Percentiles rank a stretch among this genome's conserved stretches.
Conservation (phyloP, 2,888 invertebrate species). For the Chromoteleia sp. region DNA sequence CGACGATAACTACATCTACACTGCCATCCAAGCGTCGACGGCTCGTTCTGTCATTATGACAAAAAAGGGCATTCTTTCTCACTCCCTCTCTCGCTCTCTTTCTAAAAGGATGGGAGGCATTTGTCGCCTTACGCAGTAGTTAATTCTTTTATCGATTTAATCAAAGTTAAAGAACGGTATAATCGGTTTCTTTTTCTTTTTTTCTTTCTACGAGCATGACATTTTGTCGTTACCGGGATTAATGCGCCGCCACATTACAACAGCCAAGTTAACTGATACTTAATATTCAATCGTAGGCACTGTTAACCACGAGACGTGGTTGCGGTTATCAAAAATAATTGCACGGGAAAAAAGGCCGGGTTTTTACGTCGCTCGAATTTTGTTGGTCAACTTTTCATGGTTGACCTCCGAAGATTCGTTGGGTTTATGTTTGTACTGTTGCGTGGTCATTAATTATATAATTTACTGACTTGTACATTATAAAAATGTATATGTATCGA, state of each 20-base stretch:
- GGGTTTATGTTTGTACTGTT: too few relatives aligned
- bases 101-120: too few relatives aligned
- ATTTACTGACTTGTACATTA: too few relatives aligned
- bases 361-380: neutral
- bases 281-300: conserved; percentile 3
- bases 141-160: neutral
- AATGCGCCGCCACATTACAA: conserved; percentile 10
- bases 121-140: neutral
- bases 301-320: neutral
- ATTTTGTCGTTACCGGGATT: conserved; percentile 3
- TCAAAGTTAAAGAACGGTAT: neutral
- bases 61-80: too few relatives aligned
- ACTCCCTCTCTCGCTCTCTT: too few relatives aligned
- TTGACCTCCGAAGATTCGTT: too few relatives aligned
- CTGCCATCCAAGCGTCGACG: too few relatives aligned
- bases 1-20: conserved; percentile 1
- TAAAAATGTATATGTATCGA: too few relatives aligned
- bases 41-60: neutral
- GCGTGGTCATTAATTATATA: too few relatives aligned
- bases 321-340: conserved; percentile 12
- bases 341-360: neutral
- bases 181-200: neutral
- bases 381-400: too few relatives aligned
- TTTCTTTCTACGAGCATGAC: neutral
- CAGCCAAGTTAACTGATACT: conserved; percentile 21